Conservation (phyloP, 92 coral and sea anemone genomes). For the Phenganax subtilis region DNA sequence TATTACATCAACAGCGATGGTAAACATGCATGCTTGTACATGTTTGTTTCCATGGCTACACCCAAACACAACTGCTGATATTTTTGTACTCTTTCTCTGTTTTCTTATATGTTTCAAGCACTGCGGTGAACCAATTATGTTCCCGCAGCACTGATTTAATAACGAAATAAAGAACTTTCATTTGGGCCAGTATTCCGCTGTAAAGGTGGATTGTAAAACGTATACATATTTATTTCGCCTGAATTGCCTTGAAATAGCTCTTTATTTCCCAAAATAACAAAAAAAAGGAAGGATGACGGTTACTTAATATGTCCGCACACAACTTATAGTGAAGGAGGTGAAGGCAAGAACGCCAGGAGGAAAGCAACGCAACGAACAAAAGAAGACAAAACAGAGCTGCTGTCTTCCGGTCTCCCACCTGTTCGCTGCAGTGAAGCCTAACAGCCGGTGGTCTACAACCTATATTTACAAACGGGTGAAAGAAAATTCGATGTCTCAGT, state of each 20-base stretch:
- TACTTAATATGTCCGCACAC: conserved; percentile 20
- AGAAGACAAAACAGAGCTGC: conserved; percentile 36
- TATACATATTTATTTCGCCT: background rate
- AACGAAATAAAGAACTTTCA: background rate
- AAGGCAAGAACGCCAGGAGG: conserved; percentile 19
- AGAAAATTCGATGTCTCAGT: background rate
- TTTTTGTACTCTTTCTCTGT: background rate
- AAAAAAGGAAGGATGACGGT: background rate
- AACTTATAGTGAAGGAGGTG: background rate
- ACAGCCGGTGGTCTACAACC: conserved; percentile 29
- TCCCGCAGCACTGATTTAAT: background rate
- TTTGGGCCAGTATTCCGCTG: background rate
- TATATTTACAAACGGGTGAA: conserved; percentile 26
- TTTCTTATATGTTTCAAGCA: background rate
- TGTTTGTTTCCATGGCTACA: conserved; percentile 34
- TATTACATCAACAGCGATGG: background rate
- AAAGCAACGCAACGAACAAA: conserved; percentile 31
- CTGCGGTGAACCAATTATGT: background rate
- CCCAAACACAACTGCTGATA: conserved; percentile 2
- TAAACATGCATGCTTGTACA: background rate
- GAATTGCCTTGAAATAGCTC: conserved; percentile 21
- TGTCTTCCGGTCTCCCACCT: conserved; percentile 45
- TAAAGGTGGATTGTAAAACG: background rate
- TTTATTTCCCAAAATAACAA: conserved; percentile 26
- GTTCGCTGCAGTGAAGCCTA: conserved; percentile 36